Conservation (phyloP, 2,888 invertebrate species). For the Callosobruchus maculatus region DNA sequence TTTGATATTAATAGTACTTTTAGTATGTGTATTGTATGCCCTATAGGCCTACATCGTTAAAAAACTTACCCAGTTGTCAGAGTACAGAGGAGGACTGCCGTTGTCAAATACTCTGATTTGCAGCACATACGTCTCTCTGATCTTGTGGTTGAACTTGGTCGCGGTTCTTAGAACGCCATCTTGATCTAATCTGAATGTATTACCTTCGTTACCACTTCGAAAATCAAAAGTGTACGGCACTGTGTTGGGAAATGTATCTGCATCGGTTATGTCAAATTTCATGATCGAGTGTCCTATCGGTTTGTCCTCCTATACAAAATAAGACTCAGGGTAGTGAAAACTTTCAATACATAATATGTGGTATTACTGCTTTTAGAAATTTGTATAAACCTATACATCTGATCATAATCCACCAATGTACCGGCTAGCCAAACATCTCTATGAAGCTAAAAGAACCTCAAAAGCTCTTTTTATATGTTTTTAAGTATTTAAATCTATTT, state of each 20-base stretch:
- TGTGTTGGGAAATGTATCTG: conserved; percentile 81
- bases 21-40: no score
- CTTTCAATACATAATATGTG: no score
- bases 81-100: conserved; percentile 83
- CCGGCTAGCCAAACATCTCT: no score
- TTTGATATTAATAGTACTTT: no score
- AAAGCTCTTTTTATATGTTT: no score
- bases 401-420: no score
- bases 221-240: conserved; percentile 91
- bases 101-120: conserved; percentile 91
- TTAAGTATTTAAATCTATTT: no score
- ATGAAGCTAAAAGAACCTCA: no score
- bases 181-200: conserved; percentile 80
- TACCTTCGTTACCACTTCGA: conserved; percentile 80
- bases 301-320: conserved; percentile 72
- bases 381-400: no score
- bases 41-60: no score
- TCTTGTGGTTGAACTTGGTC: conserved; percentile 78
- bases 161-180: conserved; percentile 83
- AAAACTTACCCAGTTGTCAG: conserved; percentile 66
- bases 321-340: background rate
- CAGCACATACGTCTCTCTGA: conserved; percentile 76
- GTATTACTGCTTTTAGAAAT: no score
- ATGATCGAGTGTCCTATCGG: conserved; percentile 77
- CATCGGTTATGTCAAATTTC: conserved; percentile 79